A percentile compares a stretch with the other conserved stretches of the same genome.
Conservation (phyloP, 1,140 invertebrate species). For the Solen grandis region DNA sequence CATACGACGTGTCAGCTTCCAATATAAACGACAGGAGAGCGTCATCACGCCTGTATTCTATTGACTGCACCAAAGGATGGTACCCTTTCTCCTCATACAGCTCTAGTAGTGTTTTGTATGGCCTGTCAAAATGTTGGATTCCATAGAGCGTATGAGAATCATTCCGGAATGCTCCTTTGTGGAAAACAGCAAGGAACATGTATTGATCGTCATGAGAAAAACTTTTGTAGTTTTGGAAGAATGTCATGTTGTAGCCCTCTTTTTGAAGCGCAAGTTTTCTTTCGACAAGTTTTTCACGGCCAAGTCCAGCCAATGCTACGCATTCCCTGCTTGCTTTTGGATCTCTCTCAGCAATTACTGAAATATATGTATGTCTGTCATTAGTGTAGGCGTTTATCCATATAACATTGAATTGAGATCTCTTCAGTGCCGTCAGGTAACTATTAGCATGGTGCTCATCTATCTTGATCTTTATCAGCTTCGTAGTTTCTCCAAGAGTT, state of each 20-base stretch:
- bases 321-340: slow-evolving; percentile 54
- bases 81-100: slow-evolving; percentile 72
- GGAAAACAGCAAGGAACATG: slow-evolving; percentile 71
- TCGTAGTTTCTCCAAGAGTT: slow-evolving; percentile 25
- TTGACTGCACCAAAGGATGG: slow-evolving; percentile 70
- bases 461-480: slow-evolving; percentile 62
- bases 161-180: slow-evolving; percentile 63
- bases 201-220: slow-evolving; percentile 63
- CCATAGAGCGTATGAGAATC: slow-evolving; percentile 72
- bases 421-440: slow-evolving; percentile 66
- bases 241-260: slow-evolving; percentile 70
- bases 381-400: slow-evolving; percentile 71
- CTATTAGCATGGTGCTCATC: slow-evolving; percentile 72
- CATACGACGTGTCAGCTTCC: slow-evolving; percentile 60
- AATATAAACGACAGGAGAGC: slow-evolving; percentile 73
- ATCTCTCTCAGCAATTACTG: slow-evolving; percentile 63
- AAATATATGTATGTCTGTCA: slow-evolving; percentile 64
- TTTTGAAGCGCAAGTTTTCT: slow-evolving; percentile 69
- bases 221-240: slow-evolving; percentile 74
- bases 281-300: slow-evolving; percentile 62
- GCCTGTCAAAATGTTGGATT: slow-evolving; percentile 70
- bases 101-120: slow-evolving; percentile 71
- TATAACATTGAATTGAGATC: slow-evolving; percentile 65
- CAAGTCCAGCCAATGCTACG: slow-evolving; percentile 67
- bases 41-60: slow-evolving; percentile 66